Evolutionary conservation across 2,113 vertebrate species (phyloP).

Genomic region (Cnemophilus loriae): DNA sequence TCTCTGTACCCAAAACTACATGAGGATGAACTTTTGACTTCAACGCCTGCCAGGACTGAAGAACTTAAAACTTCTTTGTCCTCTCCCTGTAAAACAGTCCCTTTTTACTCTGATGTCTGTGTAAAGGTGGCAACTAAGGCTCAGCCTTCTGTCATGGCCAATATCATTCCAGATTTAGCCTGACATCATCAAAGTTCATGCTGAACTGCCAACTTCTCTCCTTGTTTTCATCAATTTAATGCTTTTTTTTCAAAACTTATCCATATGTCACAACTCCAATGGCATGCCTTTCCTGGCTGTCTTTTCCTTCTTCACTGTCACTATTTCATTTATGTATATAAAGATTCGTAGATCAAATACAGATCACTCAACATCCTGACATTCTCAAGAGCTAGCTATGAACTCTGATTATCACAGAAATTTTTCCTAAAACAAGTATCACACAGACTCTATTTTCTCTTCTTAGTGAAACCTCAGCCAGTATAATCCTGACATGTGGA

Average conservation of each 20-base stretch:
- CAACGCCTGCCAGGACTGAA: not conserved
- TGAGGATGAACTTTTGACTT: slow-evolving; percentile 44
- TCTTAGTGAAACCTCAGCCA: not conserved
- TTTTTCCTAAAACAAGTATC: slow-evolving; percentile 11
- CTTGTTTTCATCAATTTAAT: slow-evolving; percentile 46
- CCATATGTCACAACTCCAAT: not conserved
- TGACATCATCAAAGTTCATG: slow-evolving; percentile 41
- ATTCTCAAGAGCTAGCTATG: slow-evolving; percentile 31
- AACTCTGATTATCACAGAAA: slow-evolving; percentile 30
- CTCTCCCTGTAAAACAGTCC: slow-evolving; percentile 3
- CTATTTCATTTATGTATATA: slow-evolving; percentile 55
- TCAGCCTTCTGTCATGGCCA: slow-evolving; percentile 39
- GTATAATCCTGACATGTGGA: not conserved
- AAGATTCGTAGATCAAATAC: slow-evolving; percentile 57
- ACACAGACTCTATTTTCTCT: slow-evolving; percentile 19
- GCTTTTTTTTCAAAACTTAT: slow-evolving; percentile 18
- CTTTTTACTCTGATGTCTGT: not conserved
- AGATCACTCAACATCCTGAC: slow-evolving; percentile 61
- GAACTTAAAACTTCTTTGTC: slow-evolving; percentile 40
- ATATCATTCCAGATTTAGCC: slow-evolving; percentile 36
- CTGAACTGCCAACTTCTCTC: slow-evolving; percentile 29
- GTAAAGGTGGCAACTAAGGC: slow-evolving; percentile 16
- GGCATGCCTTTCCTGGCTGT: slow-evolving; percentile 41
- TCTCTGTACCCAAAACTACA: not conserved
- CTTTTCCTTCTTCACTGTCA: slow-evolving; percentile 51